Evolutionary conservation across 2,888 invertebrate genomes (phyloP).

Genomic region (Aleiodes testaceus): DNA sequence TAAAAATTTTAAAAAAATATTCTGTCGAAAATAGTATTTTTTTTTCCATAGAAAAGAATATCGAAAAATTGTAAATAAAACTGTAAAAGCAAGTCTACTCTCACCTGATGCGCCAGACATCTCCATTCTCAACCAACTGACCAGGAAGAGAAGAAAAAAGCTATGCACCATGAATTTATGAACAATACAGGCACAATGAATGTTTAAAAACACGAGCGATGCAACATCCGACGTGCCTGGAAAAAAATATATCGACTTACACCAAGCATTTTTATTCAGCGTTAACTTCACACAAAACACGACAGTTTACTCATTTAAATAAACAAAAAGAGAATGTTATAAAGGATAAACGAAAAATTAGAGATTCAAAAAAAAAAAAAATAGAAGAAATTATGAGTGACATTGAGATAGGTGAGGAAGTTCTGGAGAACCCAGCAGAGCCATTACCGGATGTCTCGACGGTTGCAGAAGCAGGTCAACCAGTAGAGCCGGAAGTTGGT

Average conservation of each 20-base stretch:
- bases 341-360: background rate
- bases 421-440: constrained; percentile 50
- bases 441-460: constrained; percentile 50
- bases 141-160: background rate
- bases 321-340: too few relatives aligned
- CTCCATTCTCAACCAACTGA: constrained; percentile 15
- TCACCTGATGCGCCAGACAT: constrained; percentile 2
- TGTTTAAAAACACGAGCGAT: constrained; percentile 7
- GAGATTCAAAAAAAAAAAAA: background rate
- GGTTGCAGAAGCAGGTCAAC: constrained; percentile 52
- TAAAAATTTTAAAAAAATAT: too few relatives aligned
- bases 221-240: constrained; percentile 18
- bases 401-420: constrained; percentile 28
- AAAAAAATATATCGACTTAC: background rate
- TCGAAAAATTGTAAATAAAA: too few relatives aligned
- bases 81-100: too few relatives aligned
- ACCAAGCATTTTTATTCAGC: background rate
- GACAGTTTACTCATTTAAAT: background rate
- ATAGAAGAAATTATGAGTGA: constrained; percentile 37
- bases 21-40: too few relatives aligned
- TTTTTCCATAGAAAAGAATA: too few relatives aligned
- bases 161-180: background rate
- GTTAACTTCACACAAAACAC: constrained; percentile 5
- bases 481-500: constrained; percentile 46
- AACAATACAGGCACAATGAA: background rate